Percentiles rank a stretch among this genome's conserved stretches.
These are phyloP conservation scores for Magallana nippona DNA, from an alignment of 2,888 invertebrate genomes.

Conservation along the genomic window DNA sequence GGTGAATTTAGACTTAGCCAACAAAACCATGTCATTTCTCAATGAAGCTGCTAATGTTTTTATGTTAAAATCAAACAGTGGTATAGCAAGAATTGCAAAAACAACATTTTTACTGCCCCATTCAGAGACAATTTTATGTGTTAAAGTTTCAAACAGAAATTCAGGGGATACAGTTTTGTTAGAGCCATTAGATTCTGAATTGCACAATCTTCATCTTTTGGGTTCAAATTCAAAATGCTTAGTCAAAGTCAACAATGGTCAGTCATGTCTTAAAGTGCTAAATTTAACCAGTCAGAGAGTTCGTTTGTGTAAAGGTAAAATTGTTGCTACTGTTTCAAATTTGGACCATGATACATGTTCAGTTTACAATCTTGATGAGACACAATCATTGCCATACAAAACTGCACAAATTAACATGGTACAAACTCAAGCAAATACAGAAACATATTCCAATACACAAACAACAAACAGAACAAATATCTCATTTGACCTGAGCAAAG, in stretches of 20 bases:
- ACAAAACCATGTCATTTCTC: neutral
- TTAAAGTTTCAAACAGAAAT: neutral
- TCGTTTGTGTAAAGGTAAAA: neutral
- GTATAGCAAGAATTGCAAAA: neutral
- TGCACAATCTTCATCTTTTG: neutral
- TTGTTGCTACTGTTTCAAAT: neutral
- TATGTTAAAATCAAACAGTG: neutral
- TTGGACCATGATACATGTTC: neutral
- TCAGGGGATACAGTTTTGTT: neutral
- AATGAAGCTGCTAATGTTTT: neutral
- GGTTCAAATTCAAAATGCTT: slow-evolving; percentile 35
- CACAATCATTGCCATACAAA: too few species aligned
- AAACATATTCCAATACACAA: too few species aligned
- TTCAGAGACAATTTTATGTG: slow-evolving; percentile 2
- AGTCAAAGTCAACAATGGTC: neutral
- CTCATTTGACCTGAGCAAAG: slow-evolving; percentile 35
- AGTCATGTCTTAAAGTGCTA: slow-evolving; percentile 18
- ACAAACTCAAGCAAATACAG: too few species aligned
- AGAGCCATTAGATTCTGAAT: slow-evolving; percentile 5
- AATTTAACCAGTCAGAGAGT: neutral
- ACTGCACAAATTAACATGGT: too few species aligned
- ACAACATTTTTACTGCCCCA: neutral
- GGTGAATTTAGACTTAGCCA: too few species aligned
- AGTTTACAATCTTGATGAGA: neutral
- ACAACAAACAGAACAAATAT: too few species aligned